phyloP scores from a whole-genome alignment of 2,797 vertebrate genomes.

The Cuculus canorus region DNA sequence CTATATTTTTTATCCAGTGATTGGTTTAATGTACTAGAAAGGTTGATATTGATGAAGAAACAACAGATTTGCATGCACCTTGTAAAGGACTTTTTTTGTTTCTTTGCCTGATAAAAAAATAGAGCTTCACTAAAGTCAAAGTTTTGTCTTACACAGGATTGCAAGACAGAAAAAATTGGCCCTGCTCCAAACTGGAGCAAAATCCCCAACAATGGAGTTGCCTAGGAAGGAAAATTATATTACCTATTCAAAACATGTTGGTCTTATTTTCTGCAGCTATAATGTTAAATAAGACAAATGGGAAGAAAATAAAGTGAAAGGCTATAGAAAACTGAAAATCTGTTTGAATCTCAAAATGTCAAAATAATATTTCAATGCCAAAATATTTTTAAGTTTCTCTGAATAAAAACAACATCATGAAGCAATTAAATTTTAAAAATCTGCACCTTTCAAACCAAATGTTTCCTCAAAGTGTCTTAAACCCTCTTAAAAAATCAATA shows the following conservation, averaged over 20 bases:
- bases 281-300: background rate
- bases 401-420: background rate
- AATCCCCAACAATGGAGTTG: background rate
- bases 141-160: background rate
- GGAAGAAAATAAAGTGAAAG: background rate
- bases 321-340: background rate
- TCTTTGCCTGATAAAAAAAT: background rate
- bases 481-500: background rate
- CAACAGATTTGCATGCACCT: background rate
- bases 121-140: background rate
- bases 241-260: background rate
- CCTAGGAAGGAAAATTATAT: background rate
- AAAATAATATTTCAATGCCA: background rate
- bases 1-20: background rate
- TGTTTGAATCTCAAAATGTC: background rate
- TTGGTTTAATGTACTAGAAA: background rate
- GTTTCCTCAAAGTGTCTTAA: background rate
- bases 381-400: background rate
- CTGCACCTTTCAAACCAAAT: background rate
- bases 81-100: background rate
- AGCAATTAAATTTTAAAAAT: background rate
- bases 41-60: background rate
- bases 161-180: background rate
- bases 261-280: background rate
- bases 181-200: background rate